phyloP scores from a whole-genome alignment of 2,113 vertebrate genomes.

The Galemys pyrenaicus region DNA sequence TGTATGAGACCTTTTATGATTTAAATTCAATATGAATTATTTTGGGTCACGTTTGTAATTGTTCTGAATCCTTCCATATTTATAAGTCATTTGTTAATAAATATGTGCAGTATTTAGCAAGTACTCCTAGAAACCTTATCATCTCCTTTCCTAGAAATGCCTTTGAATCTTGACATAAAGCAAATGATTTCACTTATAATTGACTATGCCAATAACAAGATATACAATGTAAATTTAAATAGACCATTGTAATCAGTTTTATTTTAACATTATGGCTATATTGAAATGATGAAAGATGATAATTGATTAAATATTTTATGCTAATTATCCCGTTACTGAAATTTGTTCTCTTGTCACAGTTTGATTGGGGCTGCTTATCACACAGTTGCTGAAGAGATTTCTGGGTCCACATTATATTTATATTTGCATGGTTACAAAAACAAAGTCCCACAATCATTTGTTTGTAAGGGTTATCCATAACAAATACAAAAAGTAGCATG shows the following conservation, averaged over 20 bases:
- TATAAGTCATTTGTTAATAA: slow-evolving; percentile 23
- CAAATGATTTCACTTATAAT: slow-evolving; percentile 35
- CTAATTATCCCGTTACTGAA: not conserved
- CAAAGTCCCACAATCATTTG: not conserved
- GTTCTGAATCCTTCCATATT: not conserved
- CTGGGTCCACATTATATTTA: not conserved
- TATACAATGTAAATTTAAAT: slow-evolving; percentile 37
- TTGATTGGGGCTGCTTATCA: slow-evolving; percentile 23
- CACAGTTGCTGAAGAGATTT: not conserved
- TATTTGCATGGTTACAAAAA: not conserved
- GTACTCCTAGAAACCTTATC: not conserved
- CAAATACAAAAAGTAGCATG: not conserved
- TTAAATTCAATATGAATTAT: slow-evolving; percentile 33
- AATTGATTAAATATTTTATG: slow-evolving; percentile 44
- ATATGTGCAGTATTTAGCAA: not conserved
- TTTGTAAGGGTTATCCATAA: not conserved
- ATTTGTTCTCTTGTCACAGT: slow-evolving; percentile 8
- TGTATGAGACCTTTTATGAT: not conserved
- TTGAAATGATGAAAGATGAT: slow-evolving; percentile 26
- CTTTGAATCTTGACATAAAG: slow-evolving; percentile 33
- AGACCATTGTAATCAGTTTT: not conserved
- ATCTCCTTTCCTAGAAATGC: slow-evolving; percentile 4
- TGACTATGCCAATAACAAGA: slow-evolving; percentile 27
- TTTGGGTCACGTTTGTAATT: slow-evolving; percentile 19
- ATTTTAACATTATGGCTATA: slow-evolving; percentile 27